Base-by-base conservation (phyloP, 2,888 invertebrate genomes). In the Balanococcus diminutus region DNA sequence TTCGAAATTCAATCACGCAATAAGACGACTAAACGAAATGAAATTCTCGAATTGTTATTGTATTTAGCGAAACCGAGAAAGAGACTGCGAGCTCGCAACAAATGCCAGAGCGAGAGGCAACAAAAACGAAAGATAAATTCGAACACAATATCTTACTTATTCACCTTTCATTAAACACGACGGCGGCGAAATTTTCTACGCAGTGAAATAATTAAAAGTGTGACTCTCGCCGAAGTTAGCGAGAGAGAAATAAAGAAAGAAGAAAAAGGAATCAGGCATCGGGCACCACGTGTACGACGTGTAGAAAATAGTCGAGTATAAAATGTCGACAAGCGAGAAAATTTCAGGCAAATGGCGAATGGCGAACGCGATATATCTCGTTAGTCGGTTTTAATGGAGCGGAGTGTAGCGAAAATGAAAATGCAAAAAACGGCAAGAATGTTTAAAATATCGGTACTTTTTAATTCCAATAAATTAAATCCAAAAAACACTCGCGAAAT, bases 371-470 rank as follows among this genome's bases (percentile, higher is more conserved):
- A 67, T 67, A 67, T 67, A 67, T 67, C 61, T 75, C 75, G 75
- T 75, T 75, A 75, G 32, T 36, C 32, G 14, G 75, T 75, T 75
- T 75, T 75, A 75, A 75, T 75, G 75, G 75, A 75, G 75, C 75
- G 32, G 32, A 75, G 32, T 75, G 32, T 32, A 75, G 32, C 75
- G 75, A 75, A 75, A 31, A 28, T 67, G 61, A 67, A 9, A 25
- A 67, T 19, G 28, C 3, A 61, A 61, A 67, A 67, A 67, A 25
- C 28, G 28, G 67, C 67, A 67, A 67, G 28, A 67, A 75, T 75
- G 75, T 75, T 75, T 75, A 75, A 75, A 75, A 75, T 75, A 75
- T 75, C 75, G 75, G 75, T 75, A 75, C 75, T 75, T 75, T 75
- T 75, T 75, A 75, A 75, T 75, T 75, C 75, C 75, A 75, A 75